Base-by-base conservation (phyloP, 2,888 invertebrate species). In the Parapristionchus giblindavisi region DNA sequence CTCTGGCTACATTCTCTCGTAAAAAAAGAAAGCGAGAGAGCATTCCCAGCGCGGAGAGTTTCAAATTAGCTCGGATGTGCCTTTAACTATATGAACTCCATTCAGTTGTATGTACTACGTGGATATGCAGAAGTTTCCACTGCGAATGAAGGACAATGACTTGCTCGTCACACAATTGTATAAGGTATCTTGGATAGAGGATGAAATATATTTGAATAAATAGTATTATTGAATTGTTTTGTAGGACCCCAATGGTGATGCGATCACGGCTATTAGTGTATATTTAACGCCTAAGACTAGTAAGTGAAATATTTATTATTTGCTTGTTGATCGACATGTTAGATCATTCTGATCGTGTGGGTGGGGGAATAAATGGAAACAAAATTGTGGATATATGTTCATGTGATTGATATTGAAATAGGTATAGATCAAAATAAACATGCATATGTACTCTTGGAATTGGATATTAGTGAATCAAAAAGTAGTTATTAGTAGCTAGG, bases 261-360 rank as follows among this genome's bases (percentile, higher is more conserved):
- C 94, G 4, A 97, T 99, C 76, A 98, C 98, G 34, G 96, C 98
- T 6, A 95, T 99, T 88, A 96, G 96, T 40, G 97, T 98, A 1
- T 99, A 98, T 89, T 91, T 98, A 40, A 97, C 98, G n/a, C 97
- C 97, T 21, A 98, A 98, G 91, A 97, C 97, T 78, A 96, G 96
- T 96, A 91, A 92, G 93, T 91, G 65, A 11, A 56, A 32, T 72
- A 14, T 32, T 24, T 70, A 17, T 70, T 27, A 56, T 43, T 34
- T 24, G n/a, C 32, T 17, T 14, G 52, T 34, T 60, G 14, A 48
- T 1, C 24, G 68, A 14, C n/a, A n/a, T n/a, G n/a, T n/a, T n/a
- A n/a, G n/a, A n/a, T n/a, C n/a, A n/a, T n/a, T n/a, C n/a, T n/a
- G n/a, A n/a, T n/a, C n/a, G n/a, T n/a, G n/a, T n/a, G n/a, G n/a